Base-by-base conservation (phyloP, 2,888 invertebrate genomes). In the Coleophora flavipennella region DNA sequence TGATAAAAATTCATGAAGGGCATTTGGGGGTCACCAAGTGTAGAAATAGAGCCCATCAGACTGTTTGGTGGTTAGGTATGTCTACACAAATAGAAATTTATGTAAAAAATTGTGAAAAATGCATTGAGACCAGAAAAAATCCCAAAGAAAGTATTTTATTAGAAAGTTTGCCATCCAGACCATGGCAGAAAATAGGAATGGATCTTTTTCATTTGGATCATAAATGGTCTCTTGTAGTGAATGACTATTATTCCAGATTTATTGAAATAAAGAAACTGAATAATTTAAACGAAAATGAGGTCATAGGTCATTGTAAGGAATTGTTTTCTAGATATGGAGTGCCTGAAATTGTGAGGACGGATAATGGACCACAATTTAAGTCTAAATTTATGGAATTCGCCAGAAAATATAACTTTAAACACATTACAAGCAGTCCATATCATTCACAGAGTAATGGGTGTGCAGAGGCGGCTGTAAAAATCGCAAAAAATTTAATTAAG, bases 61-160 rank as follows among this genome's bases (percentile, higher is more conserved):
- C 40, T 13, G 45, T 45, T 31, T 45, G 45, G 45, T 45, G 45
- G 42, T 9, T 42, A 27, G 42, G 42, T 6, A 4, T 20, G 20
- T 20, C 20, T 13, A 9, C 28, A n/a, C 35, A 38, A 8, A 29
- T 28, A 31, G n/a, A 39, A 39, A 32, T 26, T 13, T 11, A n/a
- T n/a, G 11, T 31, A 2, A 31, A 31, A n/a, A 4, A 31, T 31
- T 31, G 31, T 31, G n/a, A 10, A n/a, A 11, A 31, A 11, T 31
- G 31, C 11, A 11, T 8, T 10, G 31, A 31, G 31, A 11, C 3
- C 10, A 31, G 31, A 31, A 31, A n/a, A 8, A 31, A 31, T 8
- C 11, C 11, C 3, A 31, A 31, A 11, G 31, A 31, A 8, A 3
- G 3, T 31, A 31, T 31, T 10, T 10, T 31, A n/a, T 3, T 31